Evolutionary conservation across 2,888 invertebrate species (phyloP).

Genomic region (Lasius platythorax): DNA sequence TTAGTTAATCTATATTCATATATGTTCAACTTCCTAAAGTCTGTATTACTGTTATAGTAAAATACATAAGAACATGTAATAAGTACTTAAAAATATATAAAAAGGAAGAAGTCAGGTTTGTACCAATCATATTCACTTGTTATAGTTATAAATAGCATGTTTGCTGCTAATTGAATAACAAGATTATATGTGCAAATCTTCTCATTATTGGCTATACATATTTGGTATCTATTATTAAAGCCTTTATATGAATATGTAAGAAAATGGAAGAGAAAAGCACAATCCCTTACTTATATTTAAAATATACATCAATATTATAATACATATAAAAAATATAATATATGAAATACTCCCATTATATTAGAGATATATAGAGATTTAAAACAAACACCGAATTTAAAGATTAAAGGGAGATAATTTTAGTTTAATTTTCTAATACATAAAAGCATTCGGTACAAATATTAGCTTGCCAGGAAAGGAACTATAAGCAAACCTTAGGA

Average conservation of each 20-base stretch:
- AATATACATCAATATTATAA: slow-evolving; percentile 24
- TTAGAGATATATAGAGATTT: not conserved
- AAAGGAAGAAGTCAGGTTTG: slow-evolving; percentile 52
- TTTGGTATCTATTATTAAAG: slow-evolving; percentile 30
- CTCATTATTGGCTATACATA: not conserved
- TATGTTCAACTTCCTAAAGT: slow-evolving; percentile 57
- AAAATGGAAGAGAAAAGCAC: slow-evolving; percentile 22
- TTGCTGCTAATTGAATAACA: not conserved
- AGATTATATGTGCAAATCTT: slow-evolving; percentile 27
- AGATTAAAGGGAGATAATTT: slow-evolving; percentile 15
- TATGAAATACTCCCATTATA: not conserved
- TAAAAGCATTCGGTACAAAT: not conserved
- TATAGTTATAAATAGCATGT: not conserved
- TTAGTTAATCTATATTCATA: slow-evolving; percentile 31
- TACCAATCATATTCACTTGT: slow-evolving; percentile 7
- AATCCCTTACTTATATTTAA: not conserved
- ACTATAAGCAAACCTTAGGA: slow-evolving; percentile 52
- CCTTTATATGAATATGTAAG: not conserved
- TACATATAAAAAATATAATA: slow-evolving; percentile 11
- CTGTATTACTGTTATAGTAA: slow-evolving; percentile 17
- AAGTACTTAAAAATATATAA: slow-evolving; percentile 45
- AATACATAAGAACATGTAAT: slow-evolving; percentile 29
- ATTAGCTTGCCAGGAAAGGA: slow-evolving; percentile 14
- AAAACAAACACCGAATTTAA: not conserved
- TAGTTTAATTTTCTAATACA: not conserved